A percentile compares a stretch with the other conserved stretches of the same genome.
These are phyloP conservation scores for Scolopax rusticola DNA, from an alignment of 2,797 vertebrate genomes.

Conservation along the genomic window DNA sequence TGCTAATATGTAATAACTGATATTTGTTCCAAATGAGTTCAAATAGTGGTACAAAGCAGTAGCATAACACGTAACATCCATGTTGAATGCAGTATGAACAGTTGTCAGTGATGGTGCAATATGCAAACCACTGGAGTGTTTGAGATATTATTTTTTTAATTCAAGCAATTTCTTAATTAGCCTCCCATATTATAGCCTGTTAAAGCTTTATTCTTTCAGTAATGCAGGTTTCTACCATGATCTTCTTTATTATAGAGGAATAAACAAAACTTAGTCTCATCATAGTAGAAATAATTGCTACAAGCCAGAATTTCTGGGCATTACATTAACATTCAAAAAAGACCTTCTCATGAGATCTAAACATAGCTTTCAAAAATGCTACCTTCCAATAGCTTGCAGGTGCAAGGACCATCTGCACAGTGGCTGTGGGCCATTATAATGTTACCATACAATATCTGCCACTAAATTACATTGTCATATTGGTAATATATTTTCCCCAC, in stretches of 20 bases:
- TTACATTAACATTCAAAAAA: constrained; percentile 30
- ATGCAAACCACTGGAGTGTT: neutral
- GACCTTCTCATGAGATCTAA: constrained; percentile 23
- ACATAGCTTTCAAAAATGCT: constrained; percentile 22
- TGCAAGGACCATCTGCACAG: constrained; percentile 34
- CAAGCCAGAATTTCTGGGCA: constrained; percentile 24
- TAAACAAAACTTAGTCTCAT: neutral
- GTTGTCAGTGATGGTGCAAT: neutral
- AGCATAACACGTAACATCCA: no score
- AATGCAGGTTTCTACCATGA: neutral
- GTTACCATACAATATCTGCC: constrained; percentile 22
- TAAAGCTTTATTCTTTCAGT: neutral
- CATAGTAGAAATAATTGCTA: neutral
- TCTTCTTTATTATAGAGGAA: neutral
- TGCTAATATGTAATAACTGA: neutral
- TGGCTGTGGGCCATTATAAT: constrained; percentile 19
- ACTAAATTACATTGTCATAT: constrained; percentile 28
- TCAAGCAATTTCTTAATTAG: neutral
- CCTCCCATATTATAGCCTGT: neutral
- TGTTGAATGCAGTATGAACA: neutral
- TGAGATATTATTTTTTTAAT: neutral
- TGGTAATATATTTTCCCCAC: neutral
- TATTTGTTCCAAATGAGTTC: neutral
- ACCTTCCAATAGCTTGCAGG: constrained; percentile 38
- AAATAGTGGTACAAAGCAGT: neutral